Evolutionary conservation across 2,113 vertebrate genomes (phyloP).

Genomic region (Macrotus californicus): DNA sequence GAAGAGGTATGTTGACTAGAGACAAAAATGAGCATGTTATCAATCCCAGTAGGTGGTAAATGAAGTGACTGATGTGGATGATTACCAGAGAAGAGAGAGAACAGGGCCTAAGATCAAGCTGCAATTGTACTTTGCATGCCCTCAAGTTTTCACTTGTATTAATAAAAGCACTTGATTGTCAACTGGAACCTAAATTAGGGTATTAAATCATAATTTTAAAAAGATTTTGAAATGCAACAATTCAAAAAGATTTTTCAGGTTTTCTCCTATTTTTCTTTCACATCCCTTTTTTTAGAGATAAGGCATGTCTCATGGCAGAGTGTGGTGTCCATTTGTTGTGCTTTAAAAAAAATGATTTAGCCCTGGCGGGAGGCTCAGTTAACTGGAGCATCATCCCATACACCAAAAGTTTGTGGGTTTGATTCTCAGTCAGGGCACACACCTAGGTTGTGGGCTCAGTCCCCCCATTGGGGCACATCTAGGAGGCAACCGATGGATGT

Average conservation of each 20-base stretch:
- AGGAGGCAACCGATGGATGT: too few species aligned
- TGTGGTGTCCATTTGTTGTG: background rate
- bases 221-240: slow-evolving; percentile 22
- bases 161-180: background rate
- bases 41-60: background rate
- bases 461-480: too few species aligned
- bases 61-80: background rate
- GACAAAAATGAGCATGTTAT: background rate
- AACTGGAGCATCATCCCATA: too few species aligned
- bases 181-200: background rate
- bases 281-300: background rate
- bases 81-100: background rate
- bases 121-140: background rate
- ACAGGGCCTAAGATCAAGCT: background rate
- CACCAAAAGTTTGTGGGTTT: too few species aligned
- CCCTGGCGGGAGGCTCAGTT: too few species aligned
- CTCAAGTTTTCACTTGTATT: slow-evolving; percentile 19
- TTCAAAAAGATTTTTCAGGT: background rate
- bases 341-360: background rate
- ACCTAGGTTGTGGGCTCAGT: too few species aligned
- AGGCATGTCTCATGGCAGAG: background rate
- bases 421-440: too few species aligned
- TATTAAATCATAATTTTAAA: slow-evolving; percentile 18
- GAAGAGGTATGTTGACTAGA: background rate
- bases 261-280: background rate